Evolutionary conservation across 1,140 invertebrate species (phyloP).

Genomic region (Drosophila micromelanica): DNA sequence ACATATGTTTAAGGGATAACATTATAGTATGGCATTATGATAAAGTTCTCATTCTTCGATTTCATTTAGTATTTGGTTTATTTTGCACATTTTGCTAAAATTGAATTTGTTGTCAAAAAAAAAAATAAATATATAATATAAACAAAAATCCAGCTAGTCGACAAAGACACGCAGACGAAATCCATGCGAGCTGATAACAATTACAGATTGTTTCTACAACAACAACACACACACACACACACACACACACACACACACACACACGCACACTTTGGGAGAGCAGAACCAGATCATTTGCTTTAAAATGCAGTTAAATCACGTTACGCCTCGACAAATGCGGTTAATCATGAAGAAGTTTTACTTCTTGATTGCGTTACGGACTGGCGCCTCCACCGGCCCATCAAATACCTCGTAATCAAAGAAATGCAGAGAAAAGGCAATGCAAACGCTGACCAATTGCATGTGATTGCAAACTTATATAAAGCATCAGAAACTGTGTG

Average conservation of each 20-base stretch:
- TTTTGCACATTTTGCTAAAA: constrained; percentile 55
- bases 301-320: constrained; percentile 78
- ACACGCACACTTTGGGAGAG: constrained; percentile 4
- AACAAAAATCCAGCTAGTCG: constrained; percentile 41
- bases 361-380: constrained; percentile 32
- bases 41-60: neutral
- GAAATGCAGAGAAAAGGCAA: neutral
- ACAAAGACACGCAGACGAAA: constrained; percentile 10
- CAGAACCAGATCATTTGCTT: constrained; percentile 72
- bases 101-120: constrained; percentile 50
- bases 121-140: neutral
- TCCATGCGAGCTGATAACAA: constrained; percentile 26
- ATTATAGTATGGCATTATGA: constrained; percentile 5
- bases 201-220: constrained; percentile 20
- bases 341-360: constrained; percentile 60
- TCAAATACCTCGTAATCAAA: constrained; percentile 25
- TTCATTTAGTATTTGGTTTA: constrained; percentile 27
- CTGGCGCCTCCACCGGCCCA: constrained; percentile 9
- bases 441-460: neutral
- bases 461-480: neutral
- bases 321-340: constrained; percentile 79
- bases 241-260: neutral
- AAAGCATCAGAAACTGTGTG: too few species aligned
- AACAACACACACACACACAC: neutral
- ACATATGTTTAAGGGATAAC: constrained; percentile 44